Percentiles rank a stretch among this genome's conserved stretches.
phyloP scores from a whole-genome alignment of 2,797 vertebrate species.

The Lophura swinhoii region DNA sequence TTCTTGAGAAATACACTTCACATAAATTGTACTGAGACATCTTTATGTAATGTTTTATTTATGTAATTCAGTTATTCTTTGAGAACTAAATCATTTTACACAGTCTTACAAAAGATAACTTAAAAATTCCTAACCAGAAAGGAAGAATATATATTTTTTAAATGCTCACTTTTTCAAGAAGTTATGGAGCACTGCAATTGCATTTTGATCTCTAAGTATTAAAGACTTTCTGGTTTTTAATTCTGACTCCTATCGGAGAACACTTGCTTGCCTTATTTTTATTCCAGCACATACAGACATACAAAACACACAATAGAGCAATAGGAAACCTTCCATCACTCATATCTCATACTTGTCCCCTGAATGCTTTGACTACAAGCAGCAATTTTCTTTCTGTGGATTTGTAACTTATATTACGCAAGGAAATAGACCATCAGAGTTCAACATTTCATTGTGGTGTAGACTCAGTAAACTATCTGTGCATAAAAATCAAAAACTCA shows the following conservation, averaged over 20 bases:
- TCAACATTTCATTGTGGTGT: not conserved
- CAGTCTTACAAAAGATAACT: constrained; percentile 62
- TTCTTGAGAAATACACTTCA: constrained; percentile 70
- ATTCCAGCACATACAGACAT: not conserved
- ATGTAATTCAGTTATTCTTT: constrained; percentile 75
- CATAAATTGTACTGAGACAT: constrained; percentile 69
- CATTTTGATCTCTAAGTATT: not conserved
- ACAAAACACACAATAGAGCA: not conserved
- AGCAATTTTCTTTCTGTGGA: not conserved
- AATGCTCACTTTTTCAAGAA: not conserved
- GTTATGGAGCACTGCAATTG: constrained; percentile 21
- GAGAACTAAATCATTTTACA: constrained; percentile 63
- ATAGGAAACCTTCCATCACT: not conserved
- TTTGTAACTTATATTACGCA: not conserved
- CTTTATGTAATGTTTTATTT: constrained; percentile 79
- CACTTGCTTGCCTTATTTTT: not conserved
- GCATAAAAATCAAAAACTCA: not conserved
- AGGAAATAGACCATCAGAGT: not conserved
- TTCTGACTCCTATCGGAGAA: not conserved
- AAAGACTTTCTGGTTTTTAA: not conserved
- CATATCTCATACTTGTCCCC: not conserved
- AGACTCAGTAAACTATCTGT: not conserved
- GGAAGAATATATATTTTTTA: constrained; percentile 41
- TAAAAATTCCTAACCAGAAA: constrained; percentile 50
- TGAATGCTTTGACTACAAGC: not conserved